Conservation (phyloP, 2,888 invertebrate species). For the Anarsia innoxiella region DNA sequence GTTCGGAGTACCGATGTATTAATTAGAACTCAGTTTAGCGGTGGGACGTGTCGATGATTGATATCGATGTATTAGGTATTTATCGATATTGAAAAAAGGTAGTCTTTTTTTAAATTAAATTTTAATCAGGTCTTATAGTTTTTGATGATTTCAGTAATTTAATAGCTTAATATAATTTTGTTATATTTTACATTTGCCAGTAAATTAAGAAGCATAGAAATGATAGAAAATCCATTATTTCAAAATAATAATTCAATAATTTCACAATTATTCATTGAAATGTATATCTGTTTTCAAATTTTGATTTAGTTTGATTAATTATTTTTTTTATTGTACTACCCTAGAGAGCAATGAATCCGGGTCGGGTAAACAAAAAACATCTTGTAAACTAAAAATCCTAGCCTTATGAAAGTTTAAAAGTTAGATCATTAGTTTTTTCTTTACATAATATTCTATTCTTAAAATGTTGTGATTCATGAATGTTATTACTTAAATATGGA, state of each 20-base stretch:
- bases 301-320: no score
- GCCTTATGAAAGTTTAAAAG: no score
- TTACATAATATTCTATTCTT: no score
- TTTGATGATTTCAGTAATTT: background rate
- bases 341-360: no score
- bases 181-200: background rate
- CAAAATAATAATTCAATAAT: background rate
- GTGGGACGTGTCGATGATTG: slow-evolving; percentile 19
- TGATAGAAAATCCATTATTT: background rate
- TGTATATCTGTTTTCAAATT: no score
- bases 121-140: background rate
- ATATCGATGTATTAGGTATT: slow-evolving; percentile 4
- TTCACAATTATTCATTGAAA: no score
- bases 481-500: no score
- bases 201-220: background rate
- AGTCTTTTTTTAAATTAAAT: slow-evolving; percentile 13
- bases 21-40: slow-evolving; percentile 59
- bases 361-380: no score
- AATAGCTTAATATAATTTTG: background rate
- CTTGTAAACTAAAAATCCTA: no score
- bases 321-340: no score
- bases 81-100: slow-evolving; percentile 16
- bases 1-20: slow-evolving; percentile 70
- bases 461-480: no score
- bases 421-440: no score